These are phyloP conservation scores for Anser cygnoides DNA, from an alignment of 2,113 vertebrate genomes.

Conservation along the genomic window DNA sequence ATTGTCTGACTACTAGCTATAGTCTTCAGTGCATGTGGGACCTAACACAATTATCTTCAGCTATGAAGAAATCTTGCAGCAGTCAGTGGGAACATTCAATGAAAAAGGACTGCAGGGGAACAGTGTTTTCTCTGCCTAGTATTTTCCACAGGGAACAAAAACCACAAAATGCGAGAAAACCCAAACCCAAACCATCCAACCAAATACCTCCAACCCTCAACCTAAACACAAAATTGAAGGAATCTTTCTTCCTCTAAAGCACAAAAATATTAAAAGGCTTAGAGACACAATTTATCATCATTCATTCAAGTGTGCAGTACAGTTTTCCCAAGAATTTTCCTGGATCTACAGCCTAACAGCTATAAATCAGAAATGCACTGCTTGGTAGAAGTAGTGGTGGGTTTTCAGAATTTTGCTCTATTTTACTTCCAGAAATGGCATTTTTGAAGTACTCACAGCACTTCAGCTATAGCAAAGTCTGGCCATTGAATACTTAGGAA, in stretches of 20 bases:
- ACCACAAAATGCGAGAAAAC: neutral
- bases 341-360: neutral
- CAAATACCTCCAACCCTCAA: neutral
- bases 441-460: neutral
- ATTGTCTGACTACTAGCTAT: neutral
- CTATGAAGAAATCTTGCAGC: neutral
- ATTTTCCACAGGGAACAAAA: neutral
- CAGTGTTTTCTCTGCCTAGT: neutral
- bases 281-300: neutral
- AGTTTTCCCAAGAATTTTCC: neutral
- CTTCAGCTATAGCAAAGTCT: neutral
- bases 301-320: neutral
- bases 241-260: too few species aligned
- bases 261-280: neutral
- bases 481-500: neutral
- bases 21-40: fast-evolving
- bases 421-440: neutral
- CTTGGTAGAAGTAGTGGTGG: fast-evolving
- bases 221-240: neutral
- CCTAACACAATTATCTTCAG: neutral
- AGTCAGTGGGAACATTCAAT: neutral
- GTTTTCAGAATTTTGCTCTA: neutral
- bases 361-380: neutral
- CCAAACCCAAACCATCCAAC: neutral
- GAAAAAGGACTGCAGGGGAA: neutral